Conservation (phyloP, 2,113 vertebrate species). For the Monarcha castaneiventris region DNA sequence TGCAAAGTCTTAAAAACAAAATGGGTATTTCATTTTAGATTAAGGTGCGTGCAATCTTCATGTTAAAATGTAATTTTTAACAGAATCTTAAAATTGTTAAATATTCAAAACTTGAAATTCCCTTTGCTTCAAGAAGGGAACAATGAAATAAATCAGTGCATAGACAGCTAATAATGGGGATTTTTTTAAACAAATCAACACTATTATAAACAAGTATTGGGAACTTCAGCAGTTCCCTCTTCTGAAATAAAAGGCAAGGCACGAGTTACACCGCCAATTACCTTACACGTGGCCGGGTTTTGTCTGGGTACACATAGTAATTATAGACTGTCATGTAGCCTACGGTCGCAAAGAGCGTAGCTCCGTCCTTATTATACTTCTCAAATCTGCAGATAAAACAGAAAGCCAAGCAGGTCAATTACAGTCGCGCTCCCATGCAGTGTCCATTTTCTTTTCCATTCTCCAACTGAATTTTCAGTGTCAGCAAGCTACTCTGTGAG, state of each 20-base stretch:
- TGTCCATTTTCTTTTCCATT: conserved; percentile 91
- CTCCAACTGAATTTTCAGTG: conserved; percentile 85
- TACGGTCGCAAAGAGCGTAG: conserved; percentile 97
- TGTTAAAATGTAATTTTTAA: not conserved
- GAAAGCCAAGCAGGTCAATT: conserved; percentile 99
- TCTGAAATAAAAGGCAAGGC: conserved; percentile 88
- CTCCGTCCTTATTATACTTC: conserved; percentile 99
- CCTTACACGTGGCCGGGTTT: conserved; percentile 99
- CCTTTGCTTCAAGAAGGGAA: conserved; percentile 45
- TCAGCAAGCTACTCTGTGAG: conserved; percentile 92
- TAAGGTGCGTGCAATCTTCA: not conserved
- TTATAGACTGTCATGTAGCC: conserved; percentile 99
- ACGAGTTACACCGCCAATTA: conserved; percentile 96
- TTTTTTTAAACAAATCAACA: conserved; percentile 78
- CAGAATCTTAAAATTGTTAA: conserved; percentile 11
- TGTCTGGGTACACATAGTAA: conserved; percentile 99
- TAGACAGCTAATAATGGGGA: conserved; percentile 67
- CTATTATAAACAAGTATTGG: conserved; percentile 80
- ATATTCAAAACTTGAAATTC: conserved; percentile 61
- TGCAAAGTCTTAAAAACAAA: not conserved
- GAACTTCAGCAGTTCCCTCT: conserved; percentile 82
- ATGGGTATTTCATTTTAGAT: not conserved
- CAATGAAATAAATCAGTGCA: conserved; percentile 73
- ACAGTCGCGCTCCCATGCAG: conserved; percentile 96
- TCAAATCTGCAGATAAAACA: conserved; percentile 99